These are phyloP conservation scores for Pseudomugil gertrudae DNA, from an alignment of 2,797 vertebrate species.

Conservation along the genomic window DNA sequence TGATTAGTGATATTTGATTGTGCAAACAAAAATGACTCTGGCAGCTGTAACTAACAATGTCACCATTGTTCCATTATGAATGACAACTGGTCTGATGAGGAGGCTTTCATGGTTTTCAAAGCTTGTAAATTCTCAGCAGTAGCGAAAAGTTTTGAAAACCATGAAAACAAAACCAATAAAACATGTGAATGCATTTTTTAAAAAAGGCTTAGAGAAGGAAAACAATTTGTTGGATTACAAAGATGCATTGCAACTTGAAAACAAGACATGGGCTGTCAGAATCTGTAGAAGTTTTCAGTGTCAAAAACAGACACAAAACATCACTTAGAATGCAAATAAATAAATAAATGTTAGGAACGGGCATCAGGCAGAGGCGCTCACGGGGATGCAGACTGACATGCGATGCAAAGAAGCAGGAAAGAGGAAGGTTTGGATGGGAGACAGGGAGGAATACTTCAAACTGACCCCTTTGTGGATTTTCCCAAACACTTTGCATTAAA, in stretches of 20 bases:
- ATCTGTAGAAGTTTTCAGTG: constrained; percentile 23
- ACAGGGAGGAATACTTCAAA: constrained; percentile 54
- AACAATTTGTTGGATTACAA: constrained; percentile 3
- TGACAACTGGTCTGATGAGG: constrained; percentile 11
- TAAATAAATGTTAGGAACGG: not conserved
- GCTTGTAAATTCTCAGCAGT: not conserved
- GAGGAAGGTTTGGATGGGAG: constrained; percentile 16
- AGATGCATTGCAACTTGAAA: constrained; percentile 67
- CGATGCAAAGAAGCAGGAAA: constrained; percentile 54
- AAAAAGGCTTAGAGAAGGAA: not conserved
- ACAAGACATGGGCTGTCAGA: constrained; percentile 34
- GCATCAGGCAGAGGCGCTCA: constrained; percentile 53
- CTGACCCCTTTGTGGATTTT: constrained; percentile 80
- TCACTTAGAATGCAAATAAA: not conserved
- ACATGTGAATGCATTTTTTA: not conserved
- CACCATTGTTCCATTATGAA: constrained; percentile 2
- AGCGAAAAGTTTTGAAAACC: not conserved
- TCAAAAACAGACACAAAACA: constrained; percentile 31
- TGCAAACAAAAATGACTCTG: not conserved
- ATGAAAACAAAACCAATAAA: constrained; percentile 5
- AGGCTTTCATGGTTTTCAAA: constrained; percentile 18
- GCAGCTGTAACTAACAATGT: constrained; percentile 6
- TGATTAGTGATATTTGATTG: not conserved
- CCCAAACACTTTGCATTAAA: constrained; percentile 56
- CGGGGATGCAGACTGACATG: constrained; percentile 52